Percentiles rank a stretch among this genome's conserved stretches.
Conservation (phyloP, 2,888 invertebrate species). For the Drosophila emarginata region DNA sequence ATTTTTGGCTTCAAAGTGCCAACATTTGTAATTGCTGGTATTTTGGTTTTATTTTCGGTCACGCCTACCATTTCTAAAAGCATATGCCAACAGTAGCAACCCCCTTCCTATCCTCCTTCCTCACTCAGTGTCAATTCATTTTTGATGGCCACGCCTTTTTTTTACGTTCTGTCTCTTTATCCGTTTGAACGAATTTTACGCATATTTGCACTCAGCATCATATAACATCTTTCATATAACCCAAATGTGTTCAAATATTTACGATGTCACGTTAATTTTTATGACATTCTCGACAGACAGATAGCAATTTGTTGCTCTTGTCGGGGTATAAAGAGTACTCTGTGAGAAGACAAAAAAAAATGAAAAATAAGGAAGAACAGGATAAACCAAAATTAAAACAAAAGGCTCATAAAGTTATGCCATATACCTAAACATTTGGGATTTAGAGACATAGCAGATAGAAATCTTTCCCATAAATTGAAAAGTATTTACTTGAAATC, state of each 20-base stretch:
- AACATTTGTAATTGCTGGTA: constrained; percentile 12
- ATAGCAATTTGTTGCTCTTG: constrained; percentile 47
- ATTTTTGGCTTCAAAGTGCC: constrained; percentile 14
- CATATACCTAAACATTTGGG: background rate
- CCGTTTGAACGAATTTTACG: constrained; percentile 59
- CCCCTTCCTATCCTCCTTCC: background rate
- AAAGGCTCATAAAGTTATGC: constrained; percentile 1
- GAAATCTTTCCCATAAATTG: background rate
- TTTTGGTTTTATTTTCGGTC: constrained; percentile 14
- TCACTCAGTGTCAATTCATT: background rate
- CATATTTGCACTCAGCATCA: constrained; percentile 64
- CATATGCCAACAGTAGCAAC: constrained; percentile 32
- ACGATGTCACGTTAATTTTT: constrained; percentile 68
- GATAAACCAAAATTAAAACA: constrained; percentile 3
- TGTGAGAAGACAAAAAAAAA: background rate
- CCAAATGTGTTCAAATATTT: constrained; percentile 49
- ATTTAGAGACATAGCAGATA: background rate
- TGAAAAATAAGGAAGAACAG: background rate
- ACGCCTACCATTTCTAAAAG: constrained; percentile 4
- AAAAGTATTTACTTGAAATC: background rate
- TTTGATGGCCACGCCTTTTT: constrained; percentile 21
- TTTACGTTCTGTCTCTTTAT: constrained; percentile 17
- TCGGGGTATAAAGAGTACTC: background rate
- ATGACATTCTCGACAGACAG: constrained; percentile 47
- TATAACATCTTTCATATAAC: constrained; percentile 41